Percentiles rank a stretch among this genome's conserved stretches.
Evolutionary conservation across 2,888 invertebrate species (phyloP).

Genomic region (Ormyrus thymus): DNA sequence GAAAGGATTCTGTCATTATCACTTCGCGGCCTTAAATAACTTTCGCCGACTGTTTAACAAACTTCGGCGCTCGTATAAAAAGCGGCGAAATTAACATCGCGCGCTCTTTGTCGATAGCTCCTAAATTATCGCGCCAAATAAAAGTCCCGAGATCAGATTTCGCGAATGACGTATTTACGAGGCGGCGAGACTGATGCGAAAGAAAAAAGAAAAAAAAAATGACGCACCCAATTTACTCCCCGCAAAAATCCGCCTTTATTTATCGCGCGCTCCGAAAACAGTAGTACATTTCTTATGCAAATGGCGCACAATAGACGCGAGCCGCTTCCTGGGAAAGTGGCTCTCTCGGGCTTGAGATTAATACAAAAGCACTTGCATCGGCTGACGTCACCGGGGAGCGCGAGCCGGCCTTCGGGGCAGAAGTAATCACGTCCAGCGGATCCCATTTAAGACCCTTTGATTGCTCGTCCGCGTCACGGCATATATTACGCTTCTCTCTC

Average conservation of each 20-base stretch:
- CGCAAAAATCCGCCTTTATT: constrained; percentile 37
- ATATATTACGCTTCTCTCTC: no score
- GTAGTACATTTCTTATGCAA: constrained; percentile 25
- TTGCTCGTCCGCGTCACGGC: no score
- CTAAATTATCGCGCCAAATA: background rate
- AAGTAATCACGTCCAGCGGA: no score
- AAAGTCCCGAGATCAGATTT: constrained; percentile 1
- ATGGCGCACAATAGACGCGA: constrained; percentile 22
- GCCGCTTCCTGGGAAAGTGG: constrained; percentile 18
- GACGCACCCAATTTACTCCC: constrained; percentile 25
- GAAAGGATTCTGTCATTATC: no score
- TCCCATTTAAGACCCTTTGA: no score
- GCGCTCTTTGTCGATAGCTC: no score
- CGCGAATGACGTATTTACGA: constrained; percentile 36
- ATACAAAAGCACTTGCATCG: constrained; percentile 11
- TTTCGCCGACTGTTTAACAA: no score
- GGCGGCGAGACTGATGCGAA: background rate
- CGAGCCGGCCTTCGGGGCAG: background rate
- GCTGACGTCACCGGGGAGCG: constrained; percentile 3
- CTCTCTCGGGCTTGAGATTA: constrained; percentile 29
- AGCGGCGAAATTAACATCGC: no score
- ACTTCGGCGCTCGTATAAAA: no score
- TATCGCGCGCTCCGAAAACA: constrained; percentile 23
- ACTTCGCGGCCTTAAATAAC: no score
- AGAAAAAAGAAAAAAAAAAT: background rate